These are phyloP conservation scores for Lanistes nyassanus DNA, from an alignment of 1,140 invertebrate genomes.

Conservation along the genomic window DNA sequence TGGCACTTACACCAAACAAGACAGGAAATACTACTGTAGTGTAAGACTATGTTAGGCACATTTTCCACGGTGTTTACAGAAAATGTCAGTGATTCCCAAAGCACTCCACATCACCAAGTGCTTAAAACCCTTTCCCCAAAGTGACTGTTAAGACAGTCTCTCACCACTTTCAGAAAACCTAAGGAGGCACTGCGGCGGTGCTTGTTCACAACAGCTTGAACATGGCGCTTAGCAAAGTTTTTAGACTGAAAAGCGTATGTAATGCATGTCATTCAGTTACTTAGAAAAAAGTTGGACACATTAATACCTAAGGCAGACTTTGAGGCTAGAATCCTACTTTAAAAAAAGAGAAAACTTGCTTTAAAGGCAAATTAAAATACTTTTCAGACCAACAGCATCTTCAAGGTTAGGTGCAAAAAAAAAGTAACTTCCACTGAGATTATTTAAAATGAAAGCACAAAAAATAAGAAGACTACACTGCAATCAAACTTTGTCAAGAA, in stretches of 20 bases:
- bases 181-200: conserved; percentile 35
- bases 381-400: too few relatives aligned
- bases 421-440: too few relatives aligned
- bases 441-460: too few relatives aligned
- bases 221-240: not conserved
- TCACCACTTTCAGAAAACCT: conserved; percentile 32
- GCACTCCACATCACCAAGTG: not conserved
- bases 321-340: too few relatives aligned
- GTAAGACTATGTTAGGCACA: not conserved
- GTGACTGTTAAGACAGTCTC: conserved; percentile 7
- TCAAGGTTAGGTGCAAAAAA: too few relatives aligned
- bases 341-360: too few relatives aligned
- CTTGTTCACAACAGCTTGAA: conserved; percentile 11
- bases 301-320: too few relatives aligned
- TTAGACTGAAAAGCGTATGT: conserved; percentile 16
- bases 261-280: too few relatives aligned
- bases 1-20: not conserved
- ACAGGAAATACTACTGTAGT: not conserved
- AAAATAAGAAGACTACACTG: too few relatives aligned
- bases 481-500: too few relatives aligned
- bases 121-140: not conserved
- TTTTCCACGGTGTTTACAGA: not conserved
- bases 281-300: too few relatives aligned
- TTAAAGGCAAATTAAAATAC: too few relatives aligned
- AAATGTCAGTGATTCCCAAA: not conserved